These are phyloP conservation scores for Epinotia ramella DNA, from an alignment of 2,888 invertebrate species.

Conservation along the genomic window DNA sequence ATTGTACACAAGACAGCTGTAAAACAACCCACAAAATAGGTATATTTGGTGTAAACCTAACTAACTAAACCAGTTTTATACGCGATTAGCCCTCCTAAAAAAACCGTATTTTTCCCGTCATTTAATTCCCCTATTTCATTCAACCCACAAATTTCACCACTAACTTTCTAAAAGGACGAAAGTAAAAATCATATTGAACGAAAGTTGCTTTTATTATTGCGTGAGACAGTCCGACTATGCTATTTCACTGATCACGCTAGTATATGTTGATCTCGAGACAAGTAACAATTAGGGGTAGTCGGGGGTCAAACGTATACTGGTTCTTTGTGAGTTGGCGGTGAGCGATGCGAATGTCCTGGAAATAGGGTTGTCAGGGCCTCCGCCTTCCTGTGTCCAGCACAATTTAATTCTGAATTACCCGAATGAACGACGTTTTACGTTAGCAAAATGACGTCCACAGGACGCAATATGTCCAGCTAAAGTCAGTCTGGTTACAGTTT, in stretches of 20 bases:
- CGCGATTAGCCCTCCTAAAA: background rate
- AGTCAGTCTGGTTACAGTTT: too few species aligned
- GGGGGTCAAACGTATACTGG: background rate
- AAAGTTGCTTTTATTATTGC: background rate
- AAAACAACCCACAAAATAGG: too few species aligned
- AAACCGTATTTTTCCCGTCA: conserved; percentile 12
- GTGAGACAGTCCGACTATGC: background rate
- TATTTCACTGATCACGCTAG: background rate
- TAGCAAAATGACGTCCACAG: too few species aligned
- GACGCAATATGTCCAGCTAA: too few species aligned
- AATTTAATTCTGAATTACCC: too few species aligned
- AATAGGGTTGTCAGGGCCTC: background rate
- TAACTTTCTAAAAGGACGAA: background rate
- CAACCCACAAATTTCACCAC: conserved; percentile 21
- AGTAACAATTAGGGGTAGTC: background rate
- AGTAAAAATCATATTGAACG: background rate
- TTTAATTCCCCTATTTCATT: conserved; percentile 30
- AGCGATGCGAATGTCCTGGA: background rate
- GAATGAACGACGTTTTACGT: too few species aligned
- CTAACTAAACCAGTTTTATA: background rate
- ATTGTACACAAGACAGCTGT: too few species aligned
- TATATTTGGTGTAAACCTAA: too few species aligned
- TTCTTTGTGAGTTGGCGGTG: background rate
- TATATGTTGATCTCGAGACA: background rate
- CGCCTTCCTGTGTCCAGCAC: too few species aligned